Evolutionary conservation across 2,797 vertebrate genomes (phyloP).

Genomic region (Anguilla marmorata): DNA sequence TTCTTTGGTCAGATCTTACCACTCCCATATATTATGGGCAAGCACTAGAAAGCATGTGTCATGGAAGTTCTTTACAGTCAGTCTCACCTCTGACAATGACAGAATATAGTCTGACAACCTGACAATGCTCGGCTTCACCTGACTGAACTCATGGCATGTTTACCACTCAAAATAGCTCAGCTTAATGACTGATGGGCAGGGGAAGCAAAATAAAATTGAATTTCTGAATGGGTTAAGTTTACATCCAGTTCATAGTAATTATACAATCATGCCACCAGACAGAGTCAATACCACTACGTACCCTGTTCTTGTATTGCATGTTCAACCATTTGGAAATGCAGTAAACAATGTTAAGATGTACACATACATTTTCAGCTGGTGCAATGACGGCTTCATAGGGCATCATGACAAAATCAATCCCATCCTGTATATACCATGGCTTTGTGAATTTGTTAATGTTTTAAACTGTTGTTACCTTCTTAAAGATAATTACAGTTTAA

Average conservation of each 20-base stretch:
- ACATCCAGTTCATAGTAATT: slow-evolving; percentile 57
- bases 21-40: slow-evolving; percentile 64
- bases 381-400: slow-evolving; percentile 52
- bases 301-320: slow-evolving; percentile 58
- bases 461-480: slow-evolving; percentile 48
- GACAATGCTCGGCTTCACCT: slow-evolving; percentile 59
- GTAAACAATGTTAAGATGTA: slow-evolving; percentile 57
- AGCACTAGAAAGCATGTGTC: slow-evolving; percentile 66
- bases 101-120: slow-evolving; percentile 57
- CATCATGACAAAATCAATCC: slow-evolving; percentile 57
- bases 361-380: slow-evolving; percentile 55
- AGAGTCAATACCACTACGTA: slow-evolving; percentile 60
- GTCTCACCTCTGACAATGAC: slow-evolving; percentile 64
- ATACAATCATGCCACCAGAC: slow-evolving; percentile 55
- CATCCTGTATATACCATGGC: slow-evolving; percentile 52
- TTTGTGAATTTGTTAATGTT: slow-evolving; percentile 56
- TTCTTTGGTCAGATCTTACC: slow-evolving; percentile 59
- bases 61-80: slow-evolving; percentile 66
- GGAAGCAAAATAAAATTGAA: slow-evolving; percentile 56
- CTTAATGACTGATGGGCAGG: slow-evolving; percentile 61
- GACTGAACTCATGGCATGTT: slow-evolving; percentile 63
- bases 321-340: slow-evolving; percentile 59
- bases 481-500: slow-evolving; percentile 64
- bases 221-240: slow-evolving; percentile 66
- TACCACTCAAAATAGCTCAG: slow-evolving; percentile 55